These are phyloP conservation scores for Lophotis ruficrista DNA, from an alignment of 2,113 vertebrate genomes.

Conservation along the genomic window DNA sequence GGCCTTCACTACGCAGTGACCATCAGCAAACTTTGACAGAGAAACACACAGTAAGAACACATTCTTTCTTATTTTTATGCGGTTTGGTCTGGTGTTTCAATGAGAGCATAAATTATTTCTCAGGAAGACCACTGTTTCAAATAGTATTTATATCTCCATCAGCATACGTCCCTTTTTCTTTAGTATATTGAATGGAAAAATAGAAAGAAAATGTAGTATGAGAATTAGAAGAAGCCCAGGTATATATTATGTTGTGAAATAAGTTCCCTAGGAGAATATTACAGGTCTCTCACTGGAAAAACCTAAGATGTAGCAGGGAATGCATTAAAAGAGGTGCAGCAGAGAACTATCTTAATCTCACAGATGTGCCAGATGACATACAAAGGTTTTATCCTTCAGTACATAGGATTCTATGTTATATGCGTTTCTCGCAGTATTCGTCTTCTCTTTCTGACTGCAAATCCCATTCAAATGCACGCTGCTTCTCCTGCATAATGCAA, in stretches of 20 bases:
- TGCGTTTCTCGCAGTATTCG: neutral
- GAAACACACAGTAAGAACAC: neutral
- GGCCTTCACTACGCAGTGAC: neutral
- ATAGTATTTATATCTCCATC: neutral
- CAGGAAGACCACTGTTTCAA: neutral
- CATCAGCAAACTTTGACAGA: neutral
- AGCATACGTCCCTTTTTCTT: neutral
- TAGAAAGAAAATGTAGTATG: neutral
- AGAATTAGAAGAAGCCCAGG: neutral
- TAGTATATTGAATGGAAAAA: neutral
- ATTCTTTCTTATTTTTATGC: neutral
- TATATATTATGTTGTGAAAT: neutral
- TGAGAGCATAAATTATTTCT: neutral
- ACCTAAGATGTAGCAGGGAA: neutral
- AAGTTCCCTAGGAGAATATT: neutral
- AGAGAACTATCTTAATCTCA: neutral
- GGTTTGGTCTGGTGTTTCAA: neutral
- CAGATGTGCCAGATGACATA: neutral
- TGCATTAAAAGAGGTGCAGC: neutral
- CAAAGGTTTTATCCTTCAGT: neutral
- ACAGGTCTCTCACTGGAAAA: neutral
- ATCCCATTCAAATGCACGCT: neutral
- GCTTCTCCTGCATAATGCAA: neutral
- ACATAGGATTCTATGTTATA: neutral
- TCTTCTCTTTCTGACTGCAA: neutral